Percentiles rank a stretch among this genome's conserved stretches.
phyloP scores from a whole-genome alignment of 2,797 vertebrate genomes.

The Arremon brunneinucha region DNA sequence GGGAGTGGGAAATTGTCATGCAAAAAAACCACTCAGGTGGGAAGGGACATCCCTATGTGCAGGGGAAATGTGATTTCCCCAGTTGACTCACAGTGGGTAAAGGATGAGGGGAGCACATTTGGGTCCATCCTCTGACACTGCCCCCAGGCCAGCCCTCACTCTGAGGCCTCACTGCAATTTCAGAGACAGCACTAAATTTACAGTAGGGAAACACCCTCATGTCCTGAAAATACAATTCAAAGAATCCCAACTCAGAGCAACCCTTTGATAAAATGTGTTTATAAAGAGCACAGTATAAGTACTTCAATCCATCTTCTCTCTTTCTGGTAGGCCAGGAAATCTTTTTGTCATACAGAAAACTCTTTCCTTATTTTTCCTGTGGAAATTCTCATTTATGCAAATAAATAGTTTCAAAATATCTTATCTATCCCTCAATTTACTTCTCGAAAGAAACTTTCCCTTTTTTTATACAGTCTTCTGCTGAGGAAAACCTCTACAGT shows the following conservation, averaged over 20 bases:
- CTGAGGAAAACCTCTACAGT: not conserved
- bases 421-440: not conserved
- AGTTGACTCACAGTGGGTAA: not conserved
- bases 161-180: not conserved
- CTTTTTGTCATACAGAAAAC: not conserved
- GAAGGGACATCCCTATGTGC: not conserved
- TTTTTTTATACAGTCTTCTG: not conserved
- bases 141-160: not conserved
- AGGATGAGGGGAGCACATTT: not conserved
- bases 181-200: not conserved
- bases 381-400: not conserved
- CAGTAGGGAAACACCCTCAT: not conserved
- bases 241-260: not conserved
- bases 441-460: not conserved
- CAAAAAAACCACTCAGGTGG: not conserved
- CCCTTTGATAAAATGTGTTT: not conserved
- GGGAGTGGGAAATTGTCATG: not conserved
- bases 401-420: not conserved
- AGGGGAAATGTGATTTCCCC: not conserved
- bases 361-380: not conserved
- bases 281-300: not conserved
- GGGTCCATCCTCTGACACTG: not conserved
- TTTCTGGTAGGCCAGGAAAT: not conserved
- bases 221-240: not conserved
- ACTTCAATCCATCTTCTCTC: not conserved